Conservation (phyloP, 2,888 invertebrate species). For the Liodrosophila aerea region DNA sequence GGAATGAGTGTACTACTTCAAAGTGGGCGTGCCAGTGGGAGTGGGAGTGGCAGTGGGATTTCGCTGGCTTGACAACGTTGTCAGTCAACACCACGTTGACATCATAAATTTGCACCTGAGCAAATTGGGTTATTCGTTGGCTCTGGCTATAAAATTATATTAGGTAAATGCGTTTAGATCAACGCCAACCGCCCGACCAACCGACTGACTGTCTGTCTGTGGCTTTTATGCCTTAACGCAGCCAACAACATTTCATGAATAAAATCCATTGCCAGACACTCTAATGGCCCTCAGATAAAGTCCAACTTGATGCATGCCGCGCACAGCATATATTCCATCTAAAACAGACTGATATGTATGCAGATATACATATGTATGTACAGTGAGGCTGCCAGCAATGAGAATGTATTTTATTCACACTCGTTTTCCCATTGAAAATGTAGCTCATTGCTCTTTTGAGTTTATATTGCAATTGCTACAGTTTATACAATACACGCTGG, state of each 20-base stretch:
- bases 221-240: slow-evolving; percentile 39
- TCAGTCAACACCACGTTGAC: slow-evolving; percentile 69
- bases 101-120: slow-evolving; percentile 60
- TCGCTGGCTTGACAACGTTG: slow-evolving; percentile 22
- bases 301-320: slow-evolving; percentile 35
- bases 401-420: too few species aligned
- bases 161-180: slow-evolving; percentile 47
- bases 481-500: too few species aligned
- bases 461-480: too few species aligned
- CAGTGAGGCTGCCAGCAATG: background rate
- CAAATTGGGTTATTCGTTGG: slow-evolving; percentile 55
- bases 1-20: slow-evolving; percentile 3
- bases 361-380: background rate
- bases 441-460: too few species aligned
- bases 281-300: slow-evolving; percentile 49
- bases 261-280: slow-evolving; percentile 48
- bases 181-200: background rate
- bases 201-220: background rate
- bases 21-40: background rate
- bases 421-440: too few species aligned
- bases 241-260: slow-evolving; percentile 45
- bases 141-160: slow-evolving; percentile 60
- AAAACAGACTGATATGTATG: too few species aligned
- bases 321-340: slow-evolving; percentile 8
- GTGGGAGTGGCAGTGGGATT: background rate